Percentiles rank a stretch among this genome's conserved stretches.
Evolutionary conservation across 1,140 invertebrate genomes (phyloP).

Genomic region (Nebria ingens): DNA sequence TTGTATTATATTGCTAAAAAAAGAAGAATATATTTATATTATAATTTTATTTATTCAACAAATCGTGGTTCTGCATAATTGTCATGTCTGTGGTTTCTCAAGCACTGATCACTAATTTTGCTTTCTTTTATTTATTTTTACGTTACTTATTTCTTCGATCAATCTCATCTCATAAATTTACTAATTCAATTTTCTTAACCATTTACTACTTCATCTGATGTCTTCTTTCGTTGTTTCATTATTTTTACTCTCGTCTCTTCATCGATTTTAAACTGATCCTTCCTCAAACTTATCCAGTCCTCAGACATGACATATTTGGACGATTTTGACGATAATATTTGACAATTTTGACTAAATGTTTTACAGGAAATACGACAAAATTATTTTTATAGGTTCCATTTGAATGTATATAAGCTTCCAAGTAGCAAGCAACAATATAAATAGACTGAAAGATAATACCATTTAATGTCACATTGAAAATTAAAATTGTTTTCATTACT

Average conservation of each 20-base stretch:
- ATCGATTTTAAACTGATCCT: conserved; percentile 3
- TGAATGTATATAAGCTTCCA: no score
- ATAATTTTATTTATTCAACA: not conserved
- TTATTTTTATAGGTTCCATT: no score
- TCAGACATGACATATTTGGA: conserved; percentile 24
- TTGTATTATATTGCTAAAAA: conserved; percentile 9
- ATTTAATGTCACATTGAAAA: no score
- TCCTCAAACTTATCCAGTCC: conserved; percentile 12
- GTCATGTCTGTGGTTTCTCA: conserved; percentile 23
- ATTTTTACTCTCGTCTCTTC: conserved; percentile 13
- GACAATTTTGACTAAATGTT: no score
- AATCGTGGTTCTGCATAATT: conserved; percentile 13
- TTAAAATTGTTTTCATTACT: no score
- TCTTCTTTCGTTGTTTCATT: conserved; percentile 11
- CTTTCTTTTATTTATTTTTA: conserved; percentile 12
- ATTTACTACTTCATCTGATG: no score
- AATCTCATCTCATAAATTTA: not conserved
- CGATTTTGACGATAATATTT: conserved; percentile 11
- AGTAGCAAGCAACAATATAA: no score
- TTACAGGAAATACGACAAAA: no score
- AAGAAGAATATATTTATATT: not conserved
- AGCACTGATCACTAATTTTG: conserved; percentile 20
- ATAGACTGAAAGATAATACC: no score
- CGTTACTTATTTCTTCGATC: conserved; percentile 9
- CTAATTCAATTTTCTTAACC: conserved; percentile 9